Evolutionary conservation across 2,888 invertebrate species (phyloP).

Genomic region (Andrena minutula): DNA sequence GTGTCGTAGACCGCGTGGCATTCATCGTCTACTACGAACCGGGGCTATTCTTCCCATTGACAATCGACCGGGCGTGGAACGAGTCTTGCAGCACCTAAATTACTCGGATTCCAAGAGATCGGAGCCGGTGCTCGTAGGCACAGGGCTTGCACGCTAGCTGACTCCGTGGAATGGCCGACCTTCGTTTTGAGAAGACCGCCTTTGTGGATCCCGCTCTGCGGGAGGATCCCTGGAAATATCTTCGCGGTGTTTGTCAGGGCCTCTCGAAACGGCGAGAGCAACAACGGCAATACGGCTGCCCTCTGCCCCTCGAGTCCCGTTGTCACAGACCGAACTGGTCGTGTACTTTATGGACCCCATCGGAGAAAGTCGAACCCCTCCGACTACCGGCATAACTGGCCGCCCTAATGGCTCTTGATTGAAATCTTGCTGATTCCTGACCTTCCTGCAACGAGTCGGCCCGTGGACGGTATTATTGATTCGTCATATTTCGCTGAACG

Average conservation of each 20-base stretch:
- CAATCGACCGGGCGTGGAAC: constrained; percentile 58
- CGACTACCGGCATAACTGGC: constrained; percentile 56
- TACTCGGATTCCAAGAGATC: constrained; percentile 58
- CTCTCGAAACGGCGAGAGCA: constrained; percentile 69
- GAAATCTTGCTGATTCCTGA: constrained; percentile 78
- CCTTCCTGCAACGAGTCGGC: constrained; percentile 43
- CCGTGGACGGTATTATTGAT: constrained; percentile 40
- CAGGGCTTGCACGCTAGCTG: constrained; percentile 37
- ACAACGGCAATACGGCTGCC: constrained; percentile 72
- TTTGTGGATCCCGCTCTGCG: constrained; percentile 28
- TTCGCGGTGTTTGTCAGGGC: constrained; percentile 70
- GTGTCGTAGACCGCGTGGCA: constrained; percentile 60
- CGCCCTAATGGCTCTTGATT: constrained; percentile 76
- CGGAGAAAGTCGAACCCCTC: constrained; percentile 62
- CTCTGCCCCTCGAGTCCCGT: constrained; percentile 29
- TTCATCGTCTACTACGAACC: constrained; percentile 56
- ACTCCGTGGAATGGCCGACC: constrained; percentile 39
- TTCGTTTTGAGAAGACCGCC: constrained; percentile 37
- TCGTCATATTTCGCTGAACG: constrained; percentile 31
- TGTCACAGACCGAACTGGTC: constrained; percentile 32
- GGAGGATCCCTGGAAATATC: constrained; percentile 45
- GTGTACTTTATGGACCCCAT: constrained; percentile 61
- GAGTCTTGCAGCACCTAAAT: constrained; percentile 61
- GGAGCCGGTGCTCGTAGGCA: constrained; percentile 28
- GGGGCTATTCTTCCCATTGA: constrained; percentile 62